A percentile compares a stretch with the other conserved stretches of the same genome.
Evolutionary conservation across 2,113 vertebrate species (phyloP).

Genomic region (Vireo altiloquus): DNA sequence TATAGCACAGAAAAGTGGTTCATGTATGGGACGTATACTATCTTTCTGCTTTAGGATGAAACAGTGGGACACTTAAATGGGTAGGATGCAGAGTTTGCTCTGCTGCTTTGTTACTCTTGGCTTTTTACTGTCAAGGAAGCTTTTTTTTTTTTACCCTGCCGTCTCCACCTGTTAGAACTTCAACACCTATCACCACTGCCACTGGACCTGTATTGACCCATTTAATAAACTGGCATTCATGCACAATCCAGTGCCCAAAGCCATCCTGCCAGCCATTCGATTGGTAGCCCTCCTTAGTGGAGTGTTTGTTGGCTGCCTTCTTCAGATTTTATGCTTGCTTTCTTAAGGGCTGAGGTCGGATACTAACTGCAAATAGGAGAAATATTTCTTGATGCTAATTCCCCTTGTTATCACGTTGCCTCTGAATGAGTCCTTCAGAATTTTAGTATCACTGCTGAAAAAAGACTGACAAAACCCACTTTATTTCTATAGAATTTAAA

Average conservation of each 20-base stretch:
- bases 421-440: not conserved
- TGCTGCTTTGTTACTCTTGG: not conserved
- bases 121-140: not conserved
- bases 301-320: not conserved
- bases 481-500: not conserved
- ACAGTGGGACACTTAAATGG: not conserved
- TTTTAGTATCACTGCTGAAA: not conserved
- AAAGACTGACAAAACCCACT: not conserved
- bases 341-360: not conserved
- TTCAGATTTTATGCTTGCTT: not conserved
- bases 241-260: not conserved
- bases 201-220: not conserved
- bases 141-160: not conserved
- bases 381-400: not conserved
- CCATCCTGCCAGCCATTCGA: not conserved
- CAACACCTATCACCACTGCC: not conserved
- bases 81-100: not conserved
- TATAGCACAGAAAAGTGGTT: not conserved
- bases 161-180: not conserved
- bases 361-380: not conserved
- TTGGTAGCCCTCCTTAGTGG: not conserved
- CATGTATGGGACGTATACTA: accelerated
- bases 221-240: not conserved
- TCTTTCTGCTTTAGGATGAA: not conserved
- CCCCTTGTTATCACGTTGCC: not conserved